Percentiles rank a stretch among this genome's conserved stretches.
phyloP scores from a whole-genome alignment of 2,113 vertebrate species.

The Hypocryptadius cinnamomeus region DNA sequence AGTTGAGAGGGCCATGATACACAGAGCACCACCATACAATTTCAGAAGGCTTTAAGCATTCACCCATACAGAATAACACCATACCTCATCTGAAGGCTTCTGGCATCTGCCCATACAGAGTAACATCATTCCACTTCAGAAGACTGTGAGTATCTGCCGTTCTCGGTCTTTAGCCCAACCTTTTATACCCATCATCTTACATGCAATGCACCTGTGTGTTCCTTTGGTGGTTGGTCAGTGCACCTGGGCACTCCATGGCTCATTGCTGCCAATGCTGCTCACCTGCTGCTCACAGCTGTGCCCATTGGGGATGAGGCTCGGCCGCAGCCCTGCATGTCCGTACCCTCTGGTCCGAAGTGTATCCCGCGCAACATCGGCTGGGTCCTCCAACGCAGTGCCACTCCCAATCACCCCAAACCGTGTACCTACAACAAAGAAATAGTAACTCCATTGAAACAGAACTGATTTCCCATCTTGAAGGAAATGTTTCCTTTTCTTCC shows the following conservation, averaged over 20 bases:
- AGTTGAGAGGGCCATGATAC: not conserved
- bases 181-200: not conserved
- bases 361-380: too few relatives aligned
- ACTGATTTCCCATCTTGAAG: not conserved
- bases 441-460: not conserved
- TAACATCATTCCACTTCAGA: not conserved
- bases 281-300: not conserved
- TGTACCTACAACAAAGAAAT: not conserved
- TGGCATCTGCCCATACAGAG: not conserved
- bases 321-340: not conserved
- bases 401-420: not conserved
- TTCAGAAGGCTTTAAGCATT: not conserved
- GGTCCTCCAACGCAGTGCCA: too few relatives aligned
- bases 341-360: too few relatives aligned
- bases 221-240: not conserved
- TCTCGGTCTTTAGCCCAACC: not conserved
- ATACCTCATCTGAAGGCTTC: not conserved
- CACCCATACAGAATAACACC: not conserved
- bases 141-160: rapidly evolving
- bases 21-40: not conserved
- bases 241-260: not conserved
- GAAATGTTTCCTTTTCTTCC: not conserved
- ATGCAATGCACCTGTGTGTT: not conserved
- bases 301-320: not conserved
- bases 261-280: not conserved